phyloP scores from a whole-genome alignment of 2,113 vertebrate species.

The Pelusios castaneus region DNA sequence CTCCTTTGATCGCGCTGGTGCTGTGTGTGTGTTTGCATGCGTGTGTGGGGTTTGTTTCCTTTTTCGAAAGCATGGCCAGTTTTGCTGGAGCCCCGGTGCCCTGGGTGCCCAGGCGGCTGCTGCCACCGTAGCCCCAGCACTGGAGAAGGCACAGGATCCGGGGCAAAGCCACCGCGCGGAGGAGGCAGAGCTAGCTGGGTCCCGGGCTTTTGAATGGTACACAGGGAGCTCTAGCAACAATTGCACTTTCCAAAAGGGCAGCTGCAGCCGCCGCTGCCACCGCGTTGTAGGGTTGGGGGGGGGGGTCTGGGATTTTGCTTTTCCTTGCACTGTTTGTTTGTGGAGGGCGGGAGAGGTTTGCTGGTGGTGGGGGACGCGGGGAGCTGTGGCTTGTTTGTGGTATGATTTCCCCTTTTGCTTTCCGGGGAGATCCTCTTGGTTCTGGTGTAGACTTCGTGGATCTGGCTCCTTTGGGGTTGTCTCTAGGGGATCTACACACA shows the following conservation, averaged over 20 bases:
- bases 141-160: background rate
- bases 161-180: conserved; percentile 4
- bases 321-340: background rate
- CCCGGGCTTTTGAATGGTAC: conserved; percentile 38
- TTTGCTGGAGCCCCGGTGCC: conserved; percentile 33
- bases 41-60: conserved; percentile 35
- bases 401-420: background rate
- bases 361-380: background rate
- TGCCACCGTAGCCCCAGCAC: conserved; percentile 19
- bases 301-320: background rate
- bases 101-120: background rate
- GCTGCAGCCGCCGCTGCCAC: background rate
- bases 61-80: conserved; percentile 51
- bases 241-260: background rate
- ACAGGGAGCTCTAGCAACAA: background rate
- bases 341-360: background rate
- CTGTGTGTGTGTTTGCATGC: background rate
- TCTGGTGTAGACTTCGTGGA: background rate
- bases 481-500: conserved; percentile 43
- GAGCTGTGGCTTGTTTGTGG: background rate
- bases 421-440: background rate
- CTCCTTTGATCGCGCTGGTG: background rate
- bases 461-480: background rate
- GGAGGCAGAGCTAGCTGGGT: conserved; percentile 1
- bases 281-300: background rate